Base-by-base conservation (phyloP, 2,888 invertebrate genomes). In the Microctonus brassicae region DNA sequence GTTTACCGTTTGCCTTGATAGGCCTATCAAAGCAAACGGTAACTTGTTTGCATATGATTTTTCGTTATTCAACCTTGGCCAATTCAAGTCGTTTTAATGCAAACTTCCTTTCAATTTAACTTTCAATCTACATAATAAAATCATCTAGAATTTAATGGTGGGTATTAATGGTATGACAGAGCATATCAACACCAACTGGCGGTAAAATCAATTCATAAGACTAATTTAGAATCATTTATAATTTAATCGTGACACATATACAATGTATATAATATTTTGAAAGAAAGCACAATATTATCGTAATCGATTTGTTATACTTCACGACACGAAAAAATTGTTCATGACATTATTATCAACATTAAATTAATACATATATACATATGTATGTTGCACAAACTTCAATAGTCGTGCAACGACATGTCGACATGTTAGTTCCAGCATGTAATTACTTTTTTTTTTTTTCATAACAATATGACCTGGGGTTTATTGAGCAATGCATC, bases 31-130 rank as follows among this genome's bases (percentile, higher is more conserved):
- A n/a, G n/a, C n/a, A n/a, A n/a, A 47, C 65, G 75, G 79, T 76
- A 76, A 20, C 10, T 24, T 22, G 1, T 36, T 17, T n/a, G 6
- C 17, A 22, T 20, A 20, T 20, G 7, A 53, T 22, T 42, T 7
- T 11, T 20, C 20, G 20, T 22, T 5, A 22, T 39, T 39, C 74
- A 77, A 66, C 76, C 75, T 74, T 75, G 70, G 26, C 47, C 13
- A 13, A 17, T 39, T 39, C 13, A 39, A 39, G 13, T 39, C 39
- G 13, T 39, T n/a, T n/a, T 39, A 9, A n/a, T n/a, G n/a, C n/a
- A 3, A 13, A 4, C 4, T 9, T 53, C 11, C 13, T 24, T 53
- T 20, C 10, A 53, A 11, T 24, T 53, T 24, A 11, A 11, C 10
- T 53, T n/a, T 24, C 53, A 53, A 53, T 22, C 7, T n/a, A 11